A percentile compares a stretch with the other conserved stretches of the same genome.
phyloP scores from a whole-genome alignment of 2,797 vertebrate genomes.

The Galaxias olidus region DNA sequence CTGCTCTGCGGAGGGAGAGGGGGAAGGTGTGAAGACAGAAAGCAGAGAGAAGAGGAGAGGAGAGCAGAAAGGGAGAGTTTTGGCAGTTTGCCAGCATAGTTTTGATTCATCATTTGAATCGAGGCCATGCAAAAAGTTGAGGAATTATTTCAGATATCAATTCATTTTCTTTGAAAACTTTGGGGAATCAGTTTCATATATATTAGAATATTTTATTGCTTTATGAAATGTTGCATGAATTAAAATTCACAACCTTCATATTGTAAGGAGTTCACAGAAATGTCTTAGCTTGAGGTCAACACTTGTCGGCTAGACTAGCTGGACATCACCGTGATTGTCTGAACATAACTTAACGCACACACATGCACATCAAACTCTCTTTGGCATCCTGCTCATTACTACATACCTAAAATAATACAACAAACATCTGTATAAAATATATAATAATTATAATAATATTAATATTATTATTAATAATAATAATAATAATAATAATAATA shows the following conservation, averaged over 20 bases:
- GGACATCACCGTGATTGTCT: constrained; percentile 13
- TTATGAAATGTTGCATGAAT: constrained; percentile 80
- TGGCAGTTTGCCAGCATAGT: not conserved
- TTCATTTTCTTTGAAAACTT: constrained; percentile 11
- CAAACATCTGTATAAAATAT: constrained; percentile 95
- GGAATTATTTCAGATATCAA: not conserved
- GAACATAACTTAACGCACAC: constrained; percentile 87
- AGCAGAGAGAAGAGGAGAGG: not conserved
- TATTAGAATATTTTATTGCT: constrained; percentile 77
- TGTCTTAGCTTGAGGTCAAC: constrained; percentile 70
- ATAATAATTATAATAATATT: constrained; percentile 73
- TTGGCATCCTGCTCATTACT: constrained; percentile 83
- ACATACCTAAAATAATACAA: constrained; percentile 80
- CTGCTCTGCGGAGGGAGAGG: constrained; percentile 43
- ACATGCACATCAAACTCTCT: constrained; percentile 81
- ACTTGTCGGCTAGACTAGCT: constrained; percentile 58
- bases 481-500: constrained; percentile 71
- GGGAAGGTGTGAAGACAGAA: not conserved
- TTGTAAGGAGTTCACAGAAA: constrained; percentile 72
- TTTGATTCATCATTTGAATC: not conserved
- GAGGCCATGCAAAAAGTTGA: not conserved
- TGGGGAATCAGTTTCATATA: constrained; percentile 37
- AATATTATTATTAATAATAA: too few relatives aligned
- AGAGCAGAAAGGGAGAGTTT: not conserved
- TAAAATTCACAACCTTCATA: constrained; percentile 78